Base-by-base conservation (phyloP, 2,797 vertebrate species). In the Platalea minor region DNA sequence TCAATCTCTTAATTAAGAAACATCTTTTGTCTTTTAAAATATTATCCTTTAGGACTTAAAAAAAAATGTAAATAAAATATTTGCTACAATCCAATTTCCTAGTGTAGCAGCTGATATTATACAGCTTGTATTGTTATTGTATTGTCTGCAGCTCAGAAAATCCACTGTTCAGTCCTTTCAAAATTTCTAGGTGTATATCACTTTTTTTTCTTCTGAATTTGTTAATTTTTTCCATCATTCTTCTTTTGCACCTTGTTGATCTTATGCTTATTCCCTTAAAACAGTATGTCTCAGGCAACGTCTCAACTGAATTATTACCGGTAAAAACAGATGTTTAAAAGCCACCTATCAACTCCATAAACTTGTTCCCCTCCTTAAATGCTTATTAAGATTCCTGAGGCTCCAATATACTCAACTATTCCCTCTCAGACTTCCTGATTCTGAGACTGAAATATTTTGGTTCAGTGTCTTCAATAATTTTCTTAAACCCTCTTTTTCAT, bases 401-500 rank as follows among this genome's bases (percentile, higher is more conserved):
- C 43, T 89, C 35, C 75, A 84, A 39, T 46, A 69, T 29, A 89
- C 61, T 15, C 25, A 1, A 67, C 56, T 85, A 21, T 74, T 83
- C 60, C 65, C 48, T 88, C 51, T 81, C 57, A 85, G 75, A 85
- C 73, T 95, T 94, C 94, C 93, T 95, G 78, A 77, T 85, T 88
- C 28, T 19, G 39, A 93, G 61, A 92, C 75, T 76, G 76, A 92
- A 95, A 94, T 96, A 96, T 89, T 95, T 95, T 72, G 6, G 37
- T 89, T 82, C 59, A 31, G 19, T 23, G 18, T 94, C 51, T 96
- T 91, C 76, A 94, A 93, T 93, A 92, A 69, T 73, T 88, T 83
- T 88, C 76, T 89, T 95, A 95, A 97, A 78, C 20, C 84, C 76
- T 78, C 76, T 88, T 82, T 97, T 90, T 75, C 85, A 65, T 93